Conservation (phyloP, 2,797 vertebrate genomes). For the Steatocranus sp. region DNA sequence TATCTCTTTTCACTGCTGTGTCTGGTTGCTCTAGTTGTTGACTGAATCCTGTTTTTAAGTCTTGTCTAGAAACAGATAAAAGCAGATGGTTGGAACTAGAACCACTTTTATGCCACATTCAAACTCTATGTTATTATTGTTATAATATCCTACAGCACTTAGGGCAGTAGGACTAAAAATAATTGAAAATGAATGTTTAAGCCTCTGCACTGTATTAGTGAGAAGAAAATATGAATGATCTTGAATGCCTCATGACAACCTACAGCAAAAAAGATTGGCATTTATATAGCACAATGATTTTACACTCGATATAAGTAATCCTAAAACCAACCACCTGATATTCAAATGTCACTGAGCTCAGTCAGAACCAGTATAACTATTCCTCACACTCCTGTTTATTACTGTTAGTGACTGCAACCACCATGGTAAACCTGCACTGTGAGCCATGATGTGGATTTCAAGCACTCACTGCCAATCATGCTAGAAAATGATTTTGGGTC, state of each 20-base stretch:
- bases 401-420: neutral
- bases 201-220: neutral
- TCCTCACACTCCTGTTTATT: neutral
- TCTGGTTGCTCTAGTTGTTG: neutral
- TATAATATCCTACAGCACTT: neutral
- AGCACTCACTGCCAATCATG: neutral
- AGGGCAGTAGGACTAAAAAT: neutral
- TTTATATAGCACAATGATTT: neutral
- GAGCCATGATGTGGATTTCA: neutral
- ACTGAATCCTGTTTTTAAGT: neutral
- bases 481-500: neutral
- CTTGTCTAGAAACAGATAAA: neutral
- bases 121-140: neutral
- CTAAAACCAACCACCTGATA: neutral
- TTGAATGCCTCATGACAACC: neutral
- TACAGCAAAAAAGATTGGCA: neutral
- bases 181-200: neutral
- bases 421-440: neutral
- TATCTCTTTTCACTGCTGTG: neutral
- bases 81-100: neutral
- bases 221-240: neutral
- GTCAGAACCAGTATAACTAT: neutral
- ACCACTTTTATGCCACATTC: neutral
- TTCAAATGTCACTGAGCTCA: neutral
- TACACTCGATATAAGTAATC: neutral